Conservation (phyloP, 1,140 invertebrate species). For the Rhopalosiphum padi region DNA sequence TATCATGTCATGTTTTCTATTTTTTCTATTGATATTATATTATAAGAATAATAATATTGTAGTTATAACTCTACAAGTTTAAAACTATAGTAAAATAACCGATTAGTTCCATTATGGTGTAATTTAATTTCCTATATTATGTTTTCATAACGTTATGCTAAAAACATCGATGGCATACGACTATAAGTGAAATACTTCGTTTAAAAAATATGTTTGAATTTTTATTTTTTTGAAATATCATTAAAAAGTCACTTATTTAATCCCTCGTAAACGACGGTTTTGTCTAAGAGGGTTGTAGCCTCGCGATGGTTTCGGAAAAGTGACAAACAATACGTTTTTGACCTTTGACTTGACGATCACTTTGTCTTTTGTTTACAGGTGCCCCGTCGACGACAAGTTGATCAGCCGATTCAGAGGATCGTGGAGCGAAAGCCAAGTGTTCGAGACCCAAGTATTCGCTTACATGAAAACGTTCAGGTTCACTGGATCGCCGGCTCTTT, state of each 20-base stretch:
- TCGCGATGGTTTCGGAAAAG: neutral
- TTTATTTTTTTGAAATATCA: neutral
- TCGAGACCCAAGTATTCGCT: slow-evolving; percentile 91
- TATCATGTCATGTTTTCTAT: neutral
- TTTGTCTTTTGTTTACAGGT: slow-evolving; percentile 67
- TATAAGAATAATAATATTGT: too few relatives aligned
- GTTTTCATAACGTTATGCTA: too few relatives aligned
- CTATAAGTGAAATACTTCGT: neutral
- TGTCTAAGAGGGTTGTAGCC: neutral
- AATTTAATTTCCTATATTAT: neutral
- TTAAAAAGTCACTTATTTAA: neutral
- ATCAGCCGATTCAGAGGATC: slow-evolving; percentile 91
- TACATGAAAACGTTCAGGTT: slow-evolving; percentile 96
- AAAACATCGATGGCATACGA: too few relatives aligned
- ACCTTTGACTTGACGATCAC: neutral
- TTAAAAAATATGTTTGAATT: neutral
- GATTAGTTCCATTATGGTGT: neutral
- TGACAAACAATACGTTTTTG: neutral
- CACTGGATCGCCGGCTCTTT: slow-evolving; percentile 89
- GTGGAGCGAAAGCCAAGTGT: slow-evolving; percentile 89
- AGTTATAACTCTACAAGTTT: too few relatives aligned
- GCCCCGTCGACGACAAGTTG: slow-evolving; percentile 90
- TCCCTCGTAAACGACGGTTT: neutral
- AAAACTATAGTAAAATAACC: neutral
- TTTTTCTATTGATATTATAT: neutral